Conservation (phyloP, 1,140 invertebrate genomes). For the Psilanteris sp. region DNA sequence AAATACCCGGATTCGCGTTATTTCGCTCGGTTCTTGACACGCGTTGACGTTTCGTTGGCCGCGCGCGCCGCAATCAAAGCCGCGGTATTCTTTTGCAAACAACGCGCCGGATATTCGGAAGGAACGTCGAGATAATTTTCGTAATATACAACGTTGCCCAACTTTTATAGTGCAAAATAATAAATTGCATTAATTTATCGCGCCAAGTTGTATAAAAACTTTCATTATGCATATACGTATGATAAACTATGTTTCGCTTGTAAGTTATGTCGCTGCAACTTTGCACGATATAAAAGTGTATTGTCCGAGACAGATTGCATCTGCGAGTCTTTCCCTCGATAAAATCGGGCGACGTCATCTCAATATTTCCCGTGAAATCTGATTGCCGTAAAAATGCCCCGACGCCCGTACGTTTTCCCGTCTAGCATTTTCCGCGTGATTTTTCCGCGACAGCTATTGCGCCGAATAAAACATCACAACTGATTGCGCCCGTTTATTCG, state of each 20-base stretch:
- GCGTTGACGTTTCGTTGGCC: too few relatives aligned
- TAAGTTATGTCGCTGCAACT: constrained; percentile 37
- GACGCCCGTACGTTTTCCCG: constrained; percentile 13
- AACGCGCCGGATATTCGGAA: too few relatives aligned
- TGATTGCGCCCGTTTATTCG: constrained; percentile 53
- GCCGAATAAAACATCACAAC: constrained; percentile 54
- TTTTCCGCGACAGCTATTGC: constrained; percentile 54
- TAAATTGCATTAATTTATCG: constrained; percentile 52
- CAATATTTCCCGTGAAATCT: constrained; percentile 55
- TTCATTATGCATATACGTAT: constrained; percentile 39
- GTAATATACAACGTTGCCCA: constrained; percentile 38
- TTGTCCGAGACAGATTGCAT: constrained; percentile 51
- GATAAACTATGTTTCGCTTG: constrained; percentile 46
- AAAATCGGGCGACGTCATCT: constrained; percentile 52
- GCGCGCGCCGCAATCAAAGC: too few relatives aligned
- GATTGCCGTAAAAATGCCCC: constrained; percentile 57
- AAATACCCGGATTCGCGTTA: too few relatives aligned
- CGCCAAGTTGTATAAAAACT: constrained; percentile 35
- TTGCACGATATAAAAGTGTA: constrained; percentile 42
- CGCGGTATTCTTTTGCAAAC: too few relatives aligned
- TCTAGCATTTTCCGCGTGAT: constrained; percentile 47
- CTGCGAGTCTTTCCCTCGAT: constrained; percentile 38
- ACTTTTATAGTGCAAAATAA: constrained; percentile 38
- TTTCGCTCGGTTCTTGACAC: too few relatives aligned
- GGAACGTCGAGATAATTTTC: constrained; percentile 21